Conservation (phyloP, 2,113 vertebrate genomes). For the Mesocricetus auratus region DNA sequence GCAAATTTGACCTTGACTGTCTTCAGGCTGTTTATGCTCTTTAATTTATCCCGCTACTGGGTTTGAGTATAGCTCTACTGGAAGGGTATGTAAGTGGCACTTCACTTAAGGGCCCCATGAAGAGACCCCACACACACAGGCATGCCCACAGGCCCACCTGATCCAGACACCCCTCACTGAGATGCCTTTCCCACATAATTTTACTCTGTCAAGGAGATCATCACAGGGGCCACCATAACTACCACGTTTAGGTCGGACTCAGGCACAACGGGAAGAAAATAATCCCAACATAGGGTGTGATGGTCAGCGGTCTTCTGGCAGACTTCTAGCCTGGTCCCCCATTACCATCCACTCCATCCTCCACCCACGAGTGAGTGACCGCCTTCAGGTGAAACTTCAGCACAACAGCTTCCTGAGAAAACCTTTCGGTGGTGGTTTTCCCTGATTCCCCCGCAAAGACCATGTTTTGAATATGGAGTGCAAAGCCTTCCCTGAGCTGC, state of each 20-base stretch:
- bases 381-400: background rate
- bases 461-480: background rate
- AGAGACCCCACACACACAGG: background rate
- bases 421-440: background rate
- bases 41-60: too few species aligned
- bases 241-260: background rate
- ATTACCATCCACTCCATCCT: background rate
- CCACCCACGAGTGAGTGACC: background rate
- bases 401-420: background rate
- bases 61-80: too few species aligned
- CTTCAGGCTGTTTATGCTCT: too few species aligned
- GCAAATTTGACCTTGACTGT: too few species aligned
- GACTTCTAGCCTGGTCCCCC: background rate
- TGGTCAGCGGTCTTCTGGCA: background rate
- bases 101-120: background rate
- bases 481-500: background rate
- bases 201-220: background rate
- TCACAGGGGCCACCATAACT: background rate
- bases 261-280: background rate
- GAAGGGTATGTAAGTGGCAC: too few species aligned
- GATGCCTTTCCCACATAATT: background rate
- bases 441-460: background rate
- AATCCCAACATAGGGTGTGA: accelerated
- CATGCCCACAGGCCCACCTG: background rate
- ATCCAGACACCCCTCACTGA: background rate